A percentile compares a stretch with the other conserved stretches of the same genome.
Evolutionary conservation across 2,797 vertebrate genomes (phyloP).

Genomic region (Peromyscus nudipes): DNA sequence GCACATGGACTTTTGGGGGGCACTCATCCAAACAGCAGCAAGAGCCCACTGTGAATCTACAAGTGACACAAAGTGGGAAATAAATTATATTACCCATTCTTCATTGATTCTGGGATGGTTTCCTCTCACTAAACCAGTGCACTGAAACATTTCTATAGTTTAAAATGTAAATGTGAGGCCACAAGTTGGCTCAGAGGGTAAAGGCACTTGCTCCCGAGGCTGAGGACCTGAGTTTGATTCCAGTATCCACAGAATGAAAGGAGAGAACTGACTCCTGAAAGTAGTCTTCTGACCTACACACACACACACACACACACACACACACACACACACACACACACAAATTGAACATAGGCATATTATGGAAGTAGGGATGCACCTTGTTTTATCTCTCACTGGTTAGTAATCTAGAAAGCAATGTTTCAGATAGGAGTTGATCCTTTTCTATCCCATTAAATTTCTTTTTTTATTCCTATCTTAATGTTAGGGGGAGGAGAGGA

Average conservation of each 20-base stretch:
- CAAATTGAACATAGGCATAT: background rate
- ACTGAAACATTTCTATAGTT: slow-evolving; percentile 22
- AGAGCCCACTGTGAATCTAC: background rate
- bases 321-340: background rate
- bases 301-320: accelerated
- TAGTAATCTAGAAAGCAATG: background rate
- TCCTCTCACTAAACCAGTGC: background rate
- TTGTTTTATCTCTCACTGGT: background rate
- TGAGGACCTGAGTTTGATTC: background rate
- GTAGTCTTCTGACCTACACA: background rate
- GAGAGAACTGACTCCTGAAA: background rate
- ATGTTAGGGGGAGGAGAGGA: background rate
- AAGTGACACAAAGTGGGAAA: background rate
- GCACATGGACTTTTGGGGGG: background rate
- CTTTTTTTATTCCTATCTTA: background rate
- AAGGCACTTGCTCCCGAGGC: background rate
- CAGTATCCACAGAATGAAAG: background rate
- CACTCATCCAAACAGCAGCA: background rate
- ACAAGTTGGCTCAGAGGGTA: background rate
- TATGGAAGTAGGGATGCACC: background rate
- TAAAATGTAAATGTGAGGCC: background rate
- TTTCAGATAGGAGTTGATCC: slow-evolving; percentile 7
- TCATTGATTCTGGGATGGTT: background rate
- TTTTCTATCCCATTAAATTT: slow-evolving; percentile 47
- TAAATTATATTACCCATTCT: background rate